Evolutionary conservation across 1,140 invertebrate species (phyloP).

Genomic region (Achroia grisella): DNA sequence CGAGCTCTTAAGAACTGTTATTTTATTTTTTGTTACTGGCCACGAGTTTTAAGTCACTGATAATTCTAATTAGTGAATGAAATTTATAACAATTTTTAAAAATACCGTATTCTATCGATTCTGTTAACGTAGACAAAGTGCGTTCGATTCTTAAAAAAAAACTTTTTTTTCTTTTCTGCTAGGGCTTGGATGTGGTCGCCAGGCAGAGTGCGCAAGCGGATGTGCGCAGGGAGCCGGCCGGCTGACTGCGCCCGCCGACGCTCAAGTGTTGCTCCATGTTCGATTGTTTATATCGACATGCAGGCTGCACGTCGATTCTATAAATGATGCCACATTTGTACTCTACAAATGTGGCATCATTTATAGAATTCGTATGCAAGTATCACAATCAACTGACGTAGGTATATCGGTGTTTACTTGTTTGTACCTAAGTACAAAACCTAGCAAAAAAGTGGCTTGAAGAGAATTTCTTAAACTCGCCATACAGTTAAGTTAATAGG

Average conservation of each 20-base stretch:
- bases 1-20: slow-evolving; percentile 8
- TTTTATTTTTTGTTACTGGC: not conserved
- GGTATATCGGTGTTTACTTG: no score
- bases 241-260: slow-evolving; percentile 46
- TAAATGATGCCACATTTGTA: no score
- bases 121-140: not conserved
- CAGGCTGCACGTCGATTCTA: no score
- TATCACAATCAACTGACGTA: no score
- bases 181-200: slow-evolving; percentile 38
- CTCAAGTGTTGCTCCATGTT: slow-evolving; percentile 37
- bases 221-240: slow-evolving; percentile 52
- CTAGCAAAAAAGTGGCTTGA: no score
- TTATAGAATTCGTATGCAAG: no score
- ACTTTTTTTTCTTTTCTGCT: slow-evolving; percentile 2
- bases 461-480: no score
- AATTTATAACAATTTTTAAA: not conserved
- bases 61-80: not conserved
- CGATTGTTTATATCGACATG: slow-evolving; percentile 34
- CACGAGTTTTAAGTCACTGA: not conserved
- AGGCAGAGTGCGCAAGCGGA: slow-evolving; percentile 57
- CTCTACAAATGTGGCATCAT: no score
- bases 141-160: slow-evolving; percentile 3
- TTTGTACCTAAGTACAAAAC: no score
- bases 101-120: not conserved
- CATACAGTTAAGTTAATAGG: no score